These are phyloP conservation scores for Agrilus mali DNA, from an alignment of 2,888 invertebrate genomes.

Conservation along the genomic window DNA sequence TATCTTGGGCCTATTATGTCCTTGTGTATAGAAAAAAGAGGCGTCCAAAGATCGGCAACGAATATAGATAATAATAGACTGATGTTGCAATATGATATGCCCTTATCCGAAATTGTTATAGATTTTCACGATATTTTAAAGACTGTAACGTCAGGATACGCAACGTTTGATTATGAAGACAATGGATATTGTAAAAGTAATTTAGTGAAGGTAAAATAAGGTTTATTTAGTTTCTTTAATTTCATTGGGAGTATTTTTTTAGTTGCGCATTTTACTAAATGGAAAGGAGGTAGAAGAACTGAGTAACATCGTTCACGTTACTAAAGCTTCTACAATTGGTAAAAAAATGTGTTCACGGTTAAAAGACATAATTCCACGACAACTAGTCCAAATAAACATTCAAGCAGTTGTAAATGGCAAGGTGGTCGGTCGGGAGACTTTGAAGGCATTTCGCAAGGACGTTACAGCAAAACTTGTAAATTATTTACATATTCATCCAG, in stretches of 20 bases:
- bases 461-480: slow-evolving; percentile 86
- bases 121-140: slow-evolving; percentile 93
- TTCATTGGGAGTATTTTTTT: slow-evolving; percentile 16
- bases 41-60: slow-evolving; percentile 51
- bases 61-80: slow-evolving; percentile 75
- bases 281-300: slow-evolving; percentile 72
- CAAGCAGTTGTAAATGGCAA: slow-evolving; percentile 73
- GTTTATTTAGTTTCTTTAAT: not conserved
- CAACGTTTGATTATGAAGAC: slow-evolving; percentile 89
- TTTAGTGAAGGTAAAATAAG: slow-evolving; percentile 57
- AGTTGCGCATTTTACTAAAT: slow-evolving; percentile 72
- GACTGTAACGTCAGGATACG: slow-evolving; percentile 84
- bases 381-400: slow-evolving; percentile 77
- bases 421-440: slow-evolving; percentile 71
- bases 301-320: slow-evolving; percentile 64
- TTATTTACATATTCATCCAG: slow-evolving; percentile 11
- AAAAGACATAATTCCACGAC: slow-evolving; percentile 76
- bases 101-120: slow-evolving; percentile 84
- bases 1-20: slow-evolving; percentile 58
- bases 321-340: slow-evolving; percentile 51
- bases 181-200: slow-evolving; percentile 66
- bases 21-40: slow-evolving; percentile 64
- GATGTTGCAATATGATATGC: slow-evolving; percentile 71
- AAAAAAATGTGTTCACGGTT: slow-evolving; percentile 60
- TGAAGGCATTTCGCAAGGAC: slow-evolving; percentile 82